Evolutionary conservation across 2,888 invertebrate species (phyloP), one percentile per base, ranked within the genome.

Genomic region (Noctua pronuba): DNA sequence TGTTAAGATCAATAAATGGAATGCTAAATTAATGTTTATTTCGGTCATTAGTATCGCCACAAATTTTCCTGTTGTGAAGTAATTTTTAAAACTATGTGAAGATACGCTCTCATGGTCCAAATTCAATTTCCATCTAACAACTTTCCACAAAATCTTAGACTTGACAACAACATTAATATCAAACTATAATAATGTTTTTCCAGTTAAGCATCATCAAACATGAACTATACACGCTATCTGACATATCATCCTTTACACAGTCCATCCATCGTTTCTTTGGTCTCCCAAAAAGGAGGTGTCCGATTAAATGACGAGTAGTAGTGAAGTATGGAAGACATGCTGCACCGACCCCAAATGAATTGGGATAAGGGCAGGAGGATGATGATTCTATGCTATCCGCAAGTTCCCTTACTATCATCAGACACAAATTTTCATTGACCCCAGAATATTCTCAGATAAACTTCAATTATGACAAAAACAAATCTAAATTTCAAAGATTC

Each of bases 401-500:
- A n/a, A 55, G 55, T n/a, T 55, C n/a, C n/a, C 24, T 55, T 10
- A n/a, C 24, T n/a, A n/a, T n/a, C 24, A 8, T 21, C 7, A 52
- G 24, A 13, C n/a, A 52, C 52, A 10, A 5, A 55, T 11, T n/a
- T 1, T 55, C 13, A 28, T 28, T 58, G 6, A 5, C 55, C n/a
- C 13, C 11, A 58, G 13, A 28, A 28, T 58, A 5, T 6, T 58
- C 55, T 58, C 28, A 28, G 13, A 58, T 58, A 28, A 58, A 58
- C 28, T 28, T 0, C 16, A 16, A 58, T 28, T 6, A 58, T 24
- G 8, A 24, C 18, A 24, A 46, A 4, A 75, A n/a, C 8, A 18
- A 65, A 28, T 49, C 24, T 0, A n/a, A 55, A 81, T 64, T 62
- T 46, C 58, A 35, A 65, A 81, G 24, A 38, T 55, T 3, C 6